Evolutionary conservation across 2,113 vertebrate species (phyloP).

Genomic region (Sinocyclocheilus grahami): DNA sequence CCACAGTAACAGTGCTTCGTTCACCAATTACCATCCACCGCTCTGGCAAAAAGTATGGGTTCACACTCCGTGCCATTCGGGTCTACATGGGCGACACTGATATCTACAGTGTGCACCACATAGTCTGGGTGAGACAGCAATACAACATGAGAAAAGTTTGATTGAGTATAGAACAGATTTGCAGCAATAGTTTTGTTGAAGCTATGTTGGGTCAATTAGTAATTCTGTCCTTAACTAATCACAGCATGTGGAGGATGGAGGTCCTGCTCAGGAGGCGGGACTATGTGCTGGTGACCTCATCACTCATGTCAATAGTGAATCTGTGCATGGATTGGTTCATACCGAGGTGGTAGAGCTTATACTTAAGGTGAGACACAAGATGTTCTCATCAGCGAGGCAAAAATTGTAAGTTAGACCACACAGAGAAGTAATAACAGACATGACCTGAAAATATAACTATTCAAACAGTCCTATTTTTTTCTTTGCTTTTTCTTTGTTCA

Average conservation of each 20-base stretch:
- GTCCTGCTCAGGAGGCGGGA: slow-evolving; percentile 89
- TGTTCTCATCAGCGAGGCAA: neutral
- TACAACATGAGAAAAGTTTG: neutral
- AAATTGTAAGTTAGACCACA: neutral
- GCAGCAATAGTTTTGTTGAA: neutral
- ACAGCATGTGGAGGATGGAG: slow-evolving; percentile 91
- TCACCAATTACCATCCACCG: slow-evolving; percentile 92
- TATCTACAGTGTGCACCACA: slow-evolving; percentile 92
- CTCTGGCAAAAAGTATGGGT: slow-evolving; percentile 91
- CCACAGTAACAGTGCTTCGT: slow-evolving; percentile 82
- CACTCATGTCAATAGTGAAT: slow-evolving; percentile 95
- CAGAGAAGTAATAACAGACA: neutral
- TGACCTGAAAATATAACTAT: neutral
- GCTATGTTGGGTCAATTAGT: neutral
- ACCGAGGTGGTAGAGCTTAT: slow-evolving; percentile 95
- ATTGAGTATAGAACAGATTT: neutral
- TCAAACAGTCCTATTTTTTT: too few species aligned
- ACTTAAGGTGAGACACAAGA: slow-evolving; percentile 79
- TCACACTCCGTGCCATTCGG: slow-evolving; percentile 90
- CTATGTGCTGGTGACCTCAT: slow-evolving; percentile 93
- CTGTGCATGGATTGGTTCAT: slow-evolving; percentile 92
- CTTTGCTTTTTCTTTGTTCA: slow-evolving; percentile 54
- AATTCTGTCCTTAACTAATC: slow-evolving; percentile 24
- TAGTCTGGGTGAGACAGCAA: slow-evolving; percentile 85
- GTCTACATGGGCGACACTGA: slow-evolving; percentile 94